Evolutionary conservation across 1,140 invertebrate species (phyloP).

Genomic region (Propsilocerus akamusi): DNA sequence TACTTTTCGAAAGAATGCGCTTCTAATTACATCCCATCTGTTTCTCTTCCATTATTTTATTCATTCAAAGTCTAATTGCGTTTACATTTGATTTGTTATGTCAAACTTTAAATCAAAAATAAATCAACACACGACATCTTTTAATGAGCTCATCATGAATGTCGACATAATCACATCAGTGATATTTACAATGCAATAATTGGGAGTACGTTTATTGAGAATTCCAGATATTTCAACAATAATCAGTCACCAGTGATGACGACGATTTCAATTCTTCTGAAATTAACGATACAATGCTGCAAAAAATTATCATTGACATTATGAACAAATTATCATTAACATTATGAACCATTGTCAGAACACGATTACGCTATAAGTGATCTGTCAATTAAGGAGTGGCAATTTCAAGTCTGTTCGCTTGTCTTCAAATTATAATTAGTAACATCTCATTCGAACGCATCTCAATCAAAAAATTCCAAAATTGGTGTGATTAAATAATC

Average conservation of each 20-base stretch:
- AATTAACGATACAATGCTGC: neutral
- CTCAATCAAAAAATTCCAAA: neutral
- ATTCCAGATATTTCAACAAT: neutral
- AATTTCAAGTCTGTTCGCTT: slow-evolving; percentile 16
- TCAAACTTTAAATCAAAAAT: too few species aligned
- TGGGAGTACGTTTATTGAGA: neutral
- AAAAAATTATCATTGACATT: neutral
- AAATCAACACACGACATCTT: neutral
- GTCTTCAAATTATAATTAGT: slow-evolving; percentile 9
- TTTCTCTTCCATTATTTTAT: too few species aligned
- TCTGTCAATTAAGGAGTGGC: too few species aligned
- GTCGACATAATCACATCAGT: neutral
- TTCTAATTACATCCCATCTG: too few species aligned
- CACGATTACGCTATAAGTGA: too few species aligned
- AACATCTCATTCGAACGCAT: slow-evolving; percentile 3
- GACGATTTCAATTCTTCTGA: neutral
- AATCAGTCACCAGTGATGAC: neutral
- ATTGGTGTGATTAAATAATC: slow-evolving; percentile 10
- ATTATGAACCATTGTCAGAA: too few species aligned
- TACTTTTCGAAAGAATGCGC: too few species aligned
- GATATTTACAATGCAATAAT: neutral
- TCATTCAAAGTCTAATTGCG: too few species aligned
- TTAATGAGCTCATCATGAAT: too few species aligned
- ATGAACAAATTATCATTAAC: slow-evolving; percentile 13
- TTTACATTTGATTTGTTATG: too few species aligned